Percentiles rank a stretch among this genome's conserved stretches.
These are phyloP conservation scores for Gerris lacustris DNA, from an alignment of 2,888 invertebrate species.

Conservation along the genomic window DNA sequence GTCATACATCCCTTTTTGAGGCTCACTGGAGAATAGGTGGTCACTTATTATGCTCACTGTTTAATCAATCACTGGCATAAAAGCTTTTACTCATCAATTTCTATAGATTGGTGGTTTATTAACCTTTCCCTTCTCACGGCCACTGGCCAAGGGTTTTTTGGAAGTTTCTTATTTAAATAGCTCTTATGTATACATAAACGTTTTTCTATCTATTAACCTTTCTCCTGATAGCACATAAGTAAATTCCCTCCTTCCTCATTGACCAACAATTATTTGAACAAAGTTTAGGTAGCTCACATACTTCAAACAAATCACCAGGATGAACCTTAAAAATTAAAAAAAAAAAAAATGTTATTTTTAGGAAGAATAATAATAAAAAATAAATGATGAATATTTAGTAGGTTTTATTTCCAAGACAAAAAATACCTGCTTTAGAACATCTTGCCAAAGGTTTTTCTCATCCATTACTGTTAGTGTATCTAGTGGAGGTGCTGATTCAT, in stretches of 20 bases:
- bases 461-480: background rate
- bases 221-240: slow-evolving; percentile 52
- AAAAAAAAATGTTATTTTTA: background rate
- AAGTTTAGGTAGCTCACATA: slow-evolving; percentile 46
- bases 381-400: too few relatives aligned
- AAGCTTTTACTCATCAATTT: too few relatives aligned
- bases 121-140: too few relatives aligned
- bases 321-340: slow-evolving; percentile 44
- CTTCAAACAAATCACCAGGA: slow-evolving; percentile 56
- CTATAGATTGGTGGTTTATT: too few relatives aligned
- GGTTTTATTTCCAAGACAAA: background rate
- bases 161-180: too few relatives aligned
- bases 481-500: background rate
- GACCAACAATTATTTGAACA: slow-evolving; percentile 42
- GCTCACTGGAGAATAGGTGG: too few relatives aligned
- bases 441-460: background rate
- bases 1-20: too few relatives aligned
- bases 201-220: slow-evolving; percentile 40
- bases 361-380: too few relatives aligned
- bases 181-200: too few relatives aligned
- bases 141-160: too few relatives aligned
- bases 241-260: slow-evolving; percentile 48
- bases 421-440: background rate
- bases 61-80: too few relatives aligned
- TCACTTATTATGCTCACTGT: too few relatives aligned